These are phyloP conservation scores for Argyresthia albistria DNA, from an alignment of 2,888 invertebrate genomes.

Conservation along the genomic window DNA sequence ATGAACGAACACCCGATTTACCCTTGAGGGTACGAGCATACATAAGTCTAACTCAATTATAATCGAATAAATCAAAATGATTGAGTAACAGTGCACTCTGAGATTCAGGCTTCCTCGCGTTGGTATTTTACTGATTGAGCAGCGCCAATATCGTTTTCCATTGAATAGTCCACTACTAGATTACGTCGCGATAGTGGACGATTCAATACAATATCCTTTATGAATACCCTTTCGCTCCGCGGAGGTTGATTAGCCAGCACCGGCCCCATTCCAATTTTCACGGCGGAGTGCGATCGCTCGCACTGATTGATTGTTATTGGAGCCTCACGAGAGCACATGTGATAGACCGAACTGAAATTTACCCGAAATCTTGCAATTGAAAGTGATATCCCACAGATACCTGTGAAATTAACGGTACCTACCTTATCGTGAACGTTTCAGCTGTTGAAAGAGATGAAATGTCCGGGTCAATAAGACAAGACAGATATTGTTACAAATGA, in stretches of 20 bases:
- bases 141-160: not conserved
- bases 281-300: conserved; percentile 36
- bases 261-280: conserved; percentile 55
- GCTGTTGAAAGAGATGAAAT: too few relatives aligned
- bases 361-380: too few relatives aligned
- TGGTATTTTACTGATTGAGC: not conserved
- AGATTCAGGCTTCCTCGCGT: not conserved
- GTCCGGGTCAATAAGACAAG: too few relatives aligned
- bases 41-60: conserved; percentile 48
- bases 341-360: not conserved
- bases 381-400: too few relatives aligned
- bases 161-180: conserved; percentile 23
- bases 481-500: too few relatives aligned
- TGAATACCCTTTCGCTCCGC: conserved; percentile 39
- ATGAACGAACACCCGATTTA: conserved; percentile 25
- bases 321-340: conserved; percentile 9
- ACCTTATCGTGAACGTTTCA: too few relatives aligned
- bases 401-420: too few relatives aligned
- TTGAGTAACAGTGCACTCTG: conserved; percentile 4
- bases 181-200: conserved; percentile 36
- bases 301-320: conserved; percentile 56
- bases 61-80: conserved; percentile 46
- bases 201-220: conserved; percentile 58
- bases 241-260: conserved; percentile 48
- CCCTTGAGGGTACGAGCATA: conserved; percentile 30